Conservation (phyloP, 2,888 invertebrate species). For the Meghimatium bilineatum region DNA sequence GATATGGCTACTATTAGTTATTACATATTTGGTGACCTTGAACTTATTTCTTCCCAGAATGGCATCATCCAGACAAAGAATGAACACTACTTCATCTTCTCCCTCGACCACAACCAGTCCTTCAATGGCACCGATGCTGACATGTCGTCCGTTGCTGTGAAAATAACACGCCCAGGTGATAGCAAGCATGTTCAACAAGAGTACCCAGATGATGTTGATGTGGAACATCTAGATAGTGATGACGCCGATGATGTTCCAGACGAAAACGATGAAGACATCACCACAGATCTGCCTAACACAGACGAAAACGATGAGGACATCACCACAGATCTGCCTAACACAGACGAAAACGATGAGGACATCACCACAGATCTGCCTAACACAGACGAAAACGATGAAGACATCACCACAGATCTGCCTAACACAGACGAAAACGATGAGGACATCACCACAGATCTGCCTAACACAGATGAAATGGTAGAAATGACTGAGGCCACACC, state of each 20-base stretch:
- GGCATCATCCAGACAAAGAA: background rate
- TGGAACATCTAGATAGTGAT: background rate
- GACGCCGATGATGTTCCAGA: background rate
- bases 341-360: background rate
- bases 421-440: too few species aligned
- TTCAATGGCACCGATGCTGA: background rate
- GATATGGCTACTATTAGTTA: too few species aligned
- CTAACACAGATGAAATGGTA: background rate
- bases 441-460: too few species aligned
- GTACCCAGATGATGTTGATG: background rate
- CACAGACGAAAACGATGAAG: background rate
- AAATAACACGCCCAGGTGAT: background rate
- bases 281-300: too few species aligned
- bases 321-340: too few species aligned
- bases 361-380: too few species aligned
- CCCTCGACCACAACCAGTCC: background rate
- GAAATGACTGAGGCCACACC: background rate
- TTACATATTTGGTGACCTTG: background rate
- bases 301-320: too few species aligned
- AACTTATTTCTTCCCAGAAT: background rate
- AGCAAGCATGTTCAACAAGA: background rate
- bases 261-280: background rate
- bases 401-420: too few species aligned
- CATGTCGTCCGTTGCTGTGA: background rate
- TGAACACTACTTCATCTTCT: background rate